Evolutionary conservation across 2,113 vertebrate genomes (phyloP), one percentile per base, ranked within the genome.

Genomic region (Lanius ludovicianus): DNA sequence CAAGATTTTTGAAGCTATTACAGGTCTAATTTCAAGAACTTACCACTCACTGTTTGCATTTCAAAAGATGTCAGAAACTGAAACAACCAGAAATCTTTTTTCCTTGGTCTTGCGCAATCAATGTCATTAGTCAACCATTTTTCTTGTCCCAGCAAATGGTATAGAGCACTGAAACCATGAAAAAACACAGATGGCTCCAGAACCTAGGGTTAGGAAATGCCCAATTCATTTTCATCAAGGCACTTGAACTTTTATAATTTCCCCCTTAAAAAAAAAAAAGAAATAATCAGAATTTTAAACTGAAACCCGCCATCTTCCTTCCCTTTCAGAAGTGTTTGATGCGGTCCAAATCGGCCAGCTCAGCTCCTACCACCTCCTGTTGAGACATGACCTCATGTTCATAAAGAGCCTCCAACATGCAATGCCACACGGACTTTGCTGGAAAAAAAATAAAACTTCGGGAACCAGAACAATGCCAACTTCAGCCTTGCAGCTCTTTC

Each of bases 401-500:
- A 55, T 3, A 69, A 87, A 83, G 82, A 76, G 63, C 95, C 52
- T 87, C 91, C n/a, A 68, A 86, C 44, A 78, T 5, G 79, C 75
- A 88, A 53, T 4, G 3, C 69, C 73, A 74, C 68, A 77, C 0
- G 2, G 56, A 56, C 28, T 75, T 71, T 9, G 13, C 5, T 67
- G 68, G 71, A 2, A 13, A 50, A 63, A 80, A 71, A 80, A 20
- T 25, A 87, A 90, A 95, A 59, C 93, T 90, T 73, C 19, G 11
- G 49, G 65, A 82, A 50, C n/a, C 93, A 84, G 86, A 78, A 93
- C 94, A 94, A 90, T 82, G 92, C 59, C 35, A 78, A 79, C 80
- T 81, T 92, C 57, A 69, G 92, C 37, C 91, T 74, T 74, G 52
- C 68, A 93, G 92, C 86, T 89, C 80, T 96, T 96, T 90, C 93